Conservation (phyloP, 2,888 invertebrate genomes). For the Steinernema scapterisci region DNA sequence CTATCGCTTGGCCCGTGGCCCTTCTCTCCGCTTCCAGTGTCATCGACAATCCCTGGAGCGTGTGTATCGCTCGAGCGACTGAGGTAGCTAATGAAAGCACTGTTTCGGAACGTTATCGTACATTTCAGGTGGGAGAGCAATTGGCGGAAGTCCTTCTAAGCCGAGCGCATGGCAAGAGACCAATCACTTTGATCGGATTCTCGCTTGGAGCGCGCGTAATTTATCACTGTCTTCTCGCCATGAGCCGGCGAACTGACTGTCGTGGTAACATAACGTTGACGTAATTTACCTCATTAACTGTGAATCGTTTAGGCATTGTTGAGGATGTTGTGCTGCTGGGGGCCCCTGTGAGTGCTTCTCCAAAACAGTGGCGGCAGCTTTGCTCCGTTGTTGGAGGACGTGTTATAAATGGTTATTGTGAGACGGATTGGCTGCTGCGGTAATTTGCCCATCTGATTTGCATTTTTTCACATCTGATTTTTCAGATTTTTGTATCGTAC, state of each 20-base stretch:
- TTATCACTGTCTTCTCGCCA: constrained; percentile 74
- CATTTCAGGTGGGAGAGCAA: constrained; percentile 72
- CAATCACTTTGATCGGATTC: constrained; percentile 75
- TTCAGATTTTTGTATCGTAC: constrained; percentile 74
- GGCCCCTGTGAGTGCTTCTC: constrained; percentile 73
- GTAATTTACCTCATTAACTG: not conserved
- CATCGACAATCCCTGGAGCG: constrained; percentile 77
- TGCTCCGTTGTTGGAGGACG: constrained; percentile 74
- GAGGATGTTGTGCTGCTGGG: constrained; percentile 76
- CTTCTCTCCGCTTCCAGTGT: constrained; percentile 73
- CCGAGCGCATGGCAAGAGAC: constrained; percentile 74
- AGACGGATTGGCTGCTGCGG: constrained; percentile 75
- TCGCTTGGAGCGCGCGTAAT: constrained; percentile 77
- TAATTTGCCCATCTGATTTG: constrained; percentile 27
- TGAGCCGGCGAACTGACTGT: constrained; percentile 67
- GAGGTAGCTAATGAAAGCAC: too few relatives aligned
- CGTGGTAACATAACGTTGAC: too few relatives aligned
- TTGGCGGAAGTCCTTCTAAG: constrained; percentile 75
- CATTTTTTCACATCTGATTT: not conserved
- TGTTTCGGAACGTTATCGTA: not conserved
- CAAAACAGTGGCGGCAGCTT: constrained; percentile 71
- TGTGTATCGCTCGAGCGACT: constrained; percentile 74
- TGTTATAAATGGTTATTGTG: constrained; percentile 76
- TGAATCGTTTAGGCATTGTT: constrained; percentile 72
- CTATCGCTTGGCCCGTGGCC: constrained; percentile 76